A percentile compares a stretch with the other conserved stretches of the same genome.
Conservation (phyloP, 2,113 vertebrate genomes). For the Dicaeum eximium region DNA sequence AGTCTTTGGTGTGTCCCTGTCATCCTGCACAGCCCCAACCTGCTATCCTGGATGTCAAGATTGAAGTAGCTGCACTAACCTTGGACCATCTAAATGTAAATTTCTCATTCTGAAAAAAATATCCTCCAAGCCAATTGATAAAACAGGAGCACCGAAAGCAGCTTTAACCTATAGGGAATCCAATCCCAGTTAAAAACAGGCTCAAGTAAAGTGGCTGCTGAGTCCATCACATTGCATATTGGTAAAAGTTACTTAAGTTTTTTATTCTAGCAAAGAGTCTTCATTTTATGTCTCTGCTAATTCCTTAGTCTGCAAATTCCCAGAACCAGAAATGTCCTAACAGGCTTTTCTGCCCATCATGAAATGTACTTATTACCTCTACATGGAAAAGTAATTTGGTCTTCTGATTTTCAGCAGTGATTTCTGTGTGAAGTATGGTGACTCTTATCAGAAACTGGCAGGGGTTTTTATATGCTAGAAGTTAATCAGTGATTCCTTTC, state of each 20-base stretch:
- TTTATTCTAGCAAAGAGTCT: neutral
- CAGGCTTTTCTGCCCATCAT: conserved; percentile 7
- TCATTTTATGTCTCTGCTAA: neutral
- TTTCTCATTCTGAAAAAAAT: neutral
- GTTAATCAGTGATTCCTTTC: neutral
- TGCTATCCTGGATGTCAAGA: neutral
- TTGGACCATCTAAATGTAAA: neutral
- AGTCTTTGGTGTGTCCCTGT: neutral
- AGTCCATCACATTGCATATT: neutral
- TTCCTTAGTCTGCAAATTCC: conserved; percentile 24
- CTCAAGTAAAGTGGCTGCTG: neutral
- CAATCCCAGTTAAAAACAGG: neutral
- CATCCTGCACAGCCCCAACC: neutral
- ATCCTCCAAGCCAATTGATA: neutral
- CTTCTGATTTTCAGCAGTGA: conserved; percentile 27
- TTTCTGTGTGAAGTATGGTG: neutral
- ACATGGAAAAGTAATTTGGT: conserved; percentile 16
- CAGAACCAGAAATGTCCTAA: neutral
- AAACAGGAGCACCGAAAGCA: neutral
- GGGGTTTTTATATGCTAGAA: neutral
- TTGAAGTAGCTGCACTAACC: neutral
- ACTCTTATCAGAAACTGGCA: neutral
- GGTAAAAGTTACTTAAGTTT: neutral
- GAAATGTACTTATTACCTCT: conserved; percentile 21
- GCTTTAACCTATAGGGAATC: neutral